Conservation (phyloP, 2,113 vertebrate genomes). For the Phrynocephalus versicolor region DNA sequence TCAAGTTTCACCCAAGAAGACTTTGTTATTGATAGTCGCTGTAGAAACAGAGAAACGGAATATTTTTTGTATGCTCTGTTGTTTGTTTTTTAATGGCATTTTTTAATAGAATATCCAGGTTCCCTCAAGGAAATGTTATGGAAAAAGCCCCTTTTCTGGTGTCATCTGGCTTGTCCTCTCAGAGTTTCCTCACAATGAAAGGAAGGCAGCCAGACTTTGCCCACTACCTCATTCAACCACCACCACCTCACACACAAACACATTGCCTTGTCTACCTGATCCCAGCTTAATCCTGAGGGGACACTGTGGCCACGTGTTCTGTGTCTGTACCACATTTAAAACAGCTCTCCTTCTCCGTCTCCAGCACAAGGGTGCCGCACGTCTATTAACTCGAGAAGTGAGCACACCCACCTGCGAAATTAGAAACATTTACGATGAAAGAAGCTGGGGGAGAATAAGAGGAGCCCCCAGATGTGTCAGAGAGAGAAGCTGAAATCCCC, state of each 20-base stretch:
- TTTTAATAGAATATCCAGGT: not conserved
- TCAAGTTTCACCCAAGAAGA: not conserved
- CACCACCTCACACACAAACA: not conserved
- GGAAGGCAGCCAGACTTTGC: not conserved
- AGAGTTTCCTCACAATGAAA: not conserved
- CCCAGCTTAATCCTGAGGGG: not conserved
- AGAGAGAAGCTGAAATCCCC: conserved; percentile 58
- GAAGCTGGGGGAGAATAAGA: not conserved
- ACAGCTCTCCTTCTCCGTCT: conserved; percentile 44
- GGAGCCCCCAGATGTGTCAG: too few relatives aligned
- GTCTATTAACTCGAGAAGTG: conserved; percentile 64
- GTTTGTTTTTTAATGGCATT: not conserved
- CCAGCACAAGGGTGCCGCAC: conserved; percentile 49
- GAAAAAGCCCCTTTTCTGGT: rapidly evolving
- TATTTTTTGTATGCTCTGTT: not conserved
- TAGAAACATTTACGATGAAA: conserved; percentile 63
- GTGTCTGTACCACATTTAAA: conserved; percentile 29
- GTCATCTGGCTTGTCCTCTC: conserved; percentile 22
- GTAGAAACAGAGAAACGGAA: not conserved
- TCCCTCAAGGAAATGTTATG: not conserved
- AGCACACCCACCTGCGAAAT: conserved; percentile 55
- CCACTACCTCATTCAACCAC: not conserved
- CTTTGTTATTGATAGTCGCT: not conserved
- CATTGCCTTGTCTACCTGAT: not conserved
- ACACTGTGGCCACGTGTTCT: not conserved